A percentile compares a stretch with the other conserved stretches of the same genome.
These are phyloP conservation scores for Drosophila limbata DNA, from an alignment of 2,888 invertebrate species.

Conservation along the genomic window DNA sequence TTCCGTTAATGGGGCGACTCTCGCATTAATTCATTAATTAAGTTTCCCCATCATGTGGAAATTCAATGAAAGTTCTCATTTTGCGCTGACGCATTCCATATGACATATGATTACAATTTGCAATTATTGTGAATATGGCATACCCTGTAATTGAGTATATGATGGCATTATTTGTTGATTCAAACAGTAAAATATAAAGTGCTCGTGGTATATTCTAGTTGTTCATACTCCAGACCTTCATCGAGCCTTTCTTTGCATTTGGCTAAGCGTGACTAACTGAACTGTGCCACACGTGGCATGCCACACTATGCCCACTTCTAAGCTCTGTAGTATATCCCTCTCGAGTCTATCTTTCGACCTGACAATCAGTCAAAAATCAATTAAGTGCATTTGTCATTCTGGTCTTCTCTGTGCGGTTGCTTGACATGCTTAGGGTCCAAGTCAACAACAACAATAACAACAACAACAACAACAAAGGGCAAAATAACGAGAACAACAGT, in stretches of 20 bases:
- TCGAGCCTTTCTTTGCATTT: background rate
- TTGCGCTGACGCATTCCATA: conserved; percentile 30
- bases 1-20: conserved; percentile 52
- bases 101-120: conserved; percentile 52
- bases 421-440: conserved; percentile 45
- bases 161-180: background rate
- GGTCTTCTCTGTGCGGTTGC: conserved; percentile 19
- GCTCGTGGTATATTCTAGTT: background rate
- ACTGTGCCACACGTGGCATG: conserved; percentile 19
- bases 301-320: conserved; percentile 1
- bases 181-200: background rate
- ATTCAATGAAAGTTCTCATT: conserved; percentile 54
- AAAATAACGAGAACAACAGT: conserved; percentile 22
- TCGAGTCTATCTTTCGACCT: conserved; percentile 17
- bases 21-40: conserved; percentile 73
- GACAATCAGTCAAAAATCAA: conserved; percentile 66
- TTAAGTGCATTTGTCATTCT: conserved; percentile 60
- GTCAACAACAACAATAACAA: conserved; percentile 11
- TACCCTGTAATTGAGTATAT: conserved; percentile 14
- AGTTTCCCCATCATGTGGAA: conserved; percentile 67
- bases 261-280: background rate
- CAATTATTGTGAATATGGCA: conserved; percentile 13
- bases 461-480: conserved; percentile 13
- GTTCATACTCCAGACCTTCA: background rate
- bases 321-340: background rate